Evolutionary conservation across 2,113 vertebrate genomes (phyloP), one percentile per base, ranked within the genome.

Genomic region (Rutilus rutilus): DNA sequence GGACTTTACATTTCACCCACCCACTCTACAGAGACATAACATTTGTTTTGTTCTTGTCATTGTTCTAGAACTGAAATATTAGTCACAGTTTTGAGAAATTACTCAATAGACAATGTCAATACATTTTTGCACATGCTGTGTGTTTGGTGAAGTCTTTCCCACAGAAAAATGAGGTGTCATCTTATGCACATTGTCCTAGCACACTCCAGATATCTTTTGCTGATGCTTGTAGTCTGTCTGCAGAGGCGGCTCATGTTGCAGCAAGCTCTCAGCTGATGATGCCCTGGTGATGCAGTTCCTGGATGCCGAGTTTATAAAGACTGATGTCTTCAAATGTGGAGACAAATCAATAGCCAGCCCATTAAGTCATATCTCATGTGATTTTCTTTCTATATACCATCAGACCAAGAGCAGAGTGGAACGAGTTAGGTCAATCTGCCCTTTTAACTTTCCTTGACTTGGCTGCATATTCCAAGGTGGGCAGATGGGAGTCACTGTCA

Each of bases 261-360:
- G 33, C 64, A 47, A 75, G 36, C 83, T 76, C 83, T 82, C 59
- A 85, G 78, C 71, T 74, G 69, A 82, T 27, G 92, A 92, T 92
- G 90, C 91, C 89, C 86, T 89, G 91, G 91, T 86, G 87, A 90
- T 88, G 90, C 89, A 83, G 84, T 88, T 92, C 89, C 89, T 83
- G 79, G 88, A 89, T 91, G 91, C 87, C 84, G 88, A 87, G 92
- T 93, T 90, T 76, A 76, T 76, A 93, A 91, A 95, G 92, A 92
- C 86, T 88, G 87, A 86, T 91, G 92, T 90, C 87, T 93, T 92
- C 89, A 85, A 88, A 91, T 90, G 90, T 90, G 90, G 87, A 90
- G 89, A 87, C 89, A 87, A 92, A 95, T 95, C 94, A 90, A 95
- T 94, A 95, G 69, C 85, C 65, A 90, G 89, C 85, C 93, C 92